phyloP scores from a whole-genome alignment of 2,797 vertebrate genomes.

The Sternarchorhynchus goeldii region DNA sequence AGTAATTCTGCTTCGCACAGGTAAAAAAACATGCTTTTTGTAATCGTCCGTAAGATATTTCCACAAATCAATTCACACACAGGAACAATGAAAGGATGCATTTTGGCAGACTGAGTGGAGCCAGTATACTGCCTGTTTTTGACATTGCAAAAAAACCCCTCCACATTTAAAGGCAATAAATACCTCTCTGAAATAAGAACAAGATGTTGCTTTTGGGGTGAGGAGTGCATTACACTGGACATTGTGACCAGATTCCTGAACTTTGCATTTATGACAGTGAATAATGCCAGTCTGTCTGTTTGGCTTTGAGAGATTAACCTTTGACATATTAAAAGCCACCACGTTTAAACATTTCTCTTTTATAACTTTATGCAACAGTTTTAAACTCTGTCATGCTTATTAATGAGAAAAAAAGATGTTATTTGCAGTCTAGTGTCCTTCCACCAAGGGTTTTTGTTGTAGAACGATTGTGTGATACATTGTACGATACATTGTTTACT shows the following conservation, averaged over 20 bases:
- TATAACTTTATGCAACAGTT: too few species aligned
- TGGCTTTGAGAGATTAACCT: slow-evolving; percentile 22
- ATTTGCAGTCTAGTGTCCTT: background rate
- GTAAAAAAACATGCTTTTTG: slow-evolving; percentile 31
- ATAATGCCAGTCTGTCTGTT: slow-evolving; percentile 40
- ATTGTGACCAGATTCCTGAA: slow-evolving; percentile 38
- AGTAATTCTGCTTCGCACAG: slow-evolving; percentile 23
- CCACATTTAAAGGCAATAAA: slow-evolving; percentile 68
- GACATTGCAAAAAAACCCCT: slow-evolving; percentile 65
- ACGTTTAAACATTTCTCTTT: background rate
- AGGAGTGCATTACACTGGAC: slow-evolving; percentile 40
- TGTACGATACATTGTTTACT: background rate
- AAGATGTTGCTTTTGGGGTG: slow-evolving; percentile 58
- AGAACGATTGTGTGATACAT: background rate
- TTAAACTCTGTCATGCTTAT: too few species aligned
- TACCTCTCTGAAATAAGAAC: slow-evolving; percentile 66
- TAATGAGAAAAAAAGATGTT: background rate
- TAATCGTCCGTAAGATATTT: slow-evolving; percentile 50
- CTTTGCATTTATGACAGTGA: slow-evolving; percentile 48
- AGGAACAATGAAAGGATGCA: slow-evolving; percentile 70
- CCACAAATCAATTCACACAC: slow-evolving; percentile 61
- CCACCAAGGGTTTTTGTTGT: background rate
- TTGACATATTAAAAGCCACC: slow-evolving; percentile 5
- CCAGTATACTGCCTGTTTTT: slow-evolving; percentile 64
- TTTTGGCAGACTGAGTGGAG: slow-evolving; percentile 70